phyloP scores from a whole-genome alignment of 2,888 invertebrate species.

The Lucinisca nassula region DNA sequence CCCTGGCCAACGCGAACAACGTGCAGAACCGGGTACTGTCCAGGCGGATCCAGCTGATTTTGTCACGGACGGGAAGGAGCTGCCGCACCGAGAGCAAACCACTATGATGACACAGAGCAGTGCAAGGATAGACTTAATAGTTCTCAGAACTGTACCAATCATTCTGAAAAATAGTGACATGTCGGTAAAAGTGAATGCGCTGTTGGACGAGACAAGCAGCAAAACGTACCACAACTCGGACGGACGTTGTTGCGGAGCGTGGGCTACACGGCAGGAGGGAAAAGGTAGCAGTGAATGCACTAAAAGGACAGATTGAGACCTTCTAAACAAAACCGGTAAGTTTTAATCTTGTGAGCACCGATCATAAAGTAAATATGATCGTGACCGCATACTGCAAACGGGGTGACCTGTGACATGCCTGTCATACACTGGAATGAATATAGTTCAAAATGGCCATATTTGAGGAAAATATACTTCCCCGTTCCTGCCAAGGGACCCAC shows the following conservation, averaged over 20 bases:
- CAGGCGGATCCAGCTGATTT: not conserved
- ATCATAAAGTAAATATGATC: not conserved
- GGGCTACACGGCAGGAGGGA: constrained; percentile 2
- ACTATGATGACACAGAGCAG: constrained; percentile 6
- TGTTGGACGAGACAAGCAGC: not conserved
- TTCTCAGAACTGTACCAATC: not conserved
- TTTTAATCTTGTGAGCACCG: constrained; percentile 19
- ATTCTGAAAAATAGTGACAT: not conserved
- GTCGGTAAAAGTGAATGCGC: too few relatives aligned
- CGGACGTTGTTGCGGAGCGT: not conserved
- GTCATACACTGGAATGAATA: too few relatives aligned
- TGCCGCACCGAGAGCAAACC: not conserved
- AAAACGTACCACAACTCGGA: not conserved
- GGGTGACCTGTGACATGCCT: too few relatives aligned
- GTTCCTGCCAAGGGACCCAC: too few relatives aligned
- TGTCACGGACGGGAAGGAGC: constrained; percentile 13
- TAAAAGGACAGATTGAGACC: constrained; percentile 39
- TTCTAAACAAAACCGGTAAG: constrained; percentile 42
- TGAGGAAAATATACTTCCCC: too few relatives aligned
- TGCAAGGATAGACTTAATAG: not conserved
- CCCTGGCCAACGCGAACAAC: not conserved
- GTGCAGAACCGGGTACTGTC: not conserved
- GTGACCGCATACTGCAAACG: too few relatives aligned
- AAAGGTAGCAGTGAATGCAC: constrained; percentile 32
- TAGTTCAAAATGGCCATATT: too few relatives aligned